phyloP scores from a whole-genome alignment of 2,888 invertebrate genomes.

The Amiota communis region DNA sequence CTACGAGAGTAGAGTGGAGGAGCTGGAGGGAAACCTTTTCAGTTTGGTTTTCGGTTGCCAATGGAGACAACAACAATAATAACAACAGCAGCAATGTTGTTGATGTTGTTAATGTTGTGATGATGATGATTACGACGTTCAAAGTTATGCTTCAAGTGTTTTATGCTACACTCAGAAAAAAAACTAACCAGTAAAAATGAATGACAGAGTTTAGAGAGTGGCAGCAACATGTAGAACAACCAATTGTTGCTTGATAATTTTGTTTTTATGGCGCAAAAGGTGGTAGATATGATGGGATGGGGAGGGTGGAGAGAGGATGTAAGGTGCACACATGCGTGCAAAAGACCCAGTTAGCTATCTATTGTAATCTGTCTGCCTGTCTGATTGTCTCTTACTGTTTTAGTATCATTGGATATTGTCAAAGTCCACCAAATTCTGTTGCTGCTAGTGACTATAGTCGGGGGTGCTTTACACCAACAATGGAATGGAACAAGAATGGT shows the following conservation, averaged over 20 bases:
- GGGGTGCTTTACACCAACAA: constrained; percentile 19
- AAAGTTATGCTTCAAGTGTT: constrained; percentile 61
- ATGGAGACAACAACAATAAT: constrained; percentile 33
- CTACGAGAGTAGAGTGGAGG: no score
- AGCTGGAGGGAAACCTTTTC: no score
- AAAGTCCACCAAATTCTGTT: background rate
- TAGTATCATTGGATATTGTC: constrained; percentile 1
- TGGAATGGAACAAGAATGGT: constrained; percentile 18
- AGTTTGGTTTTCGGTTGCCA: constrained; percentile 39
- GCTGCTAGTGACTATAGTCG: background rate
- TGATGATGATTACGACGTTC: constrained; percentile 17
- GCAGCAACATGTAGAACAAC: constrained; percentile 40
- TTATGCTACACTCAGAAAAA: constrained; percentile 42
- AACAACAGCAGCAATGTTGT: constrained; percentile 16
- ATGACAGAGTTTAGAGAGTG: no score
- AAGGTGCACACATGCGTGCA: constrained; percentile 56
- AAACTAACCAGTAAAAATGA: background rate
- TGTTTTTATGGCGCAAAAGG: no score
- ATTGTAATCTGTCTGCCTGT: background rate
- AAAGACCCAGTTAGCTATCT: constrained; percentile 21
- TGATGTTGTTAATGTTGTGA: background rate
- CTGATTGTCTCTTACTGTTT: no score
- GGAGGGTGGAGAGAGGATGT: constrained; percentile 38
- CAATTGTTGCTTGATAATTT: constrained; percentile 19
- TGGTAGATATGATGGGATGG: constrained; percentile 29